Evolutionary conservation across 2,888 invertebrate species (phyloP).

Genomic region (Nasonovia ribisnigri): DNA sequence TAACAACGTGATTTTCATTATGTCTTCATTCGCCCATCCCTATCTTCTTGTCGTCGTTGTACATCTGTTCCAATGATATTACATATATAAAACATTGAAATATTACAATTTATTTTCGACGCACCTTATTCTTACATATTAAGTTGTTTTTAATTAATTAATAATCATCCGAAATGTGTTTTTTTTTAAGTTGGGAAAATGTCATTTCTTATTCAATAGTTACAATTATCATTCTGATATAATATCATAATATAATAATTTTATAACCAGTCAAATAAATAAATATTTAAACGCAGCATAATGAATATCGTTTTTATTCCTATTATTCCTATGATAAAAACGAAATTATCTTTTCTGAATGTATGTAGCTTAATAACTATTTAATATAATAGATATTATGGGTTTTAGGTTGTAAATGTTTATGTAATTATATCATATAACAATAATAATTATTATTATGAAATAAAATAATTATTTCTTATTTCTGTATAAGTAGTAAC

Average conservation of each 20-base stretch:
- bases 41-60: conserved; percentile 5
- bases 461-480: conserved; percentile 24
- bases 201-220: neutral
- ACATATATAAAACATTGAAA: conserved; percentile 17
- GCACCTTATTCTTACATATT: neutral
- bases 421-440: conserved; percentile 26
- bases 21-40: neutral
- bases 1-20: conserved; percentile 51
- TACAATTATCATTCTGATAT: neutral
- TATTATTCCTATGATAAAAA: neutral
- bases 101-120: neutral
- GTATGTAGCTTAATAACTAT: conserved; percentile 10
- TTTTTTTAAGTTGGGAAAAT: neutral
- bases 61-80: conserved; percentile 54
- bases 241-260: neutral
- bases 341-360: neutral
- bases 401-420: conserved; percentile 45
- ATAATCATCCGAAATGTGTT: neutral
- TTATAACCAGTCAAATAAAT: neutral
- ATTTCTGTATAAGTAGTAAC: neutral
- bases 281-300: neutral
- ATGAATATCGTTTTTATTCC: neutral
- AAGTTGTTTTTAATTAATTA: neutral
- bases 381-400: conserved; percentile 41
- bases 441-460: conserved; percentile 25